Evolutionary conservation across 2,888 invertebrate genomes (phyloP).

Genomic region (Amphipyra berbera): DNA sequence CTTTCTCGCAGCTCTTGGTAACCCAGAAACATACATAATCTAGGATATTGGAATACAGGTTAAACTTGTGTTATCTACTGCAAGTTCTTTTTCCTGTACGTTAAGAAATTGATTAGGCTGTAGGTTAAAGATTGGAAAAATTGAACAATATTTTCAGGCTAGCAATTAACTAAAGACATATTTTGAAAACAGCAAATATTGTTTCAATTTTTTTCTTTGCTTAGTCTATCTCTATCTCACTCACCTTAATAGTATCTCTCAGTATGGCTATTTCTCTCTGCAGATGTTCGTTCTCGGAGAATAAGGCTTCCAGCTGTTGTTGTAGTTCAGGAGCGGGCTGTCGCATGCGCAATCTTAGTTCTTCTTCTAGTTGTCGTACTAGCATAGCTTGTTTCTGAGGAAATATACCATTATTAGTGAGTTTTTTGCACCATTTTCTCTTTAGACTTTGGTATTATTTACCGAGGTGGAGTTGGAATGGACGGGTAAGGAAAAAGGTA

Average conservation of each 20-base stretch:
- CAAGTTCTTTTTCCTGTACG: neutral
- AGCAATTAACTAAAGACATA: too few species aligned
- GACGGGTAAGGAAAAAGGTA: too few species aligned
- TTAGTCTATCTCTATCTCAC: too few species aligned
- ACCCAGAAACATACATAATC: slow-evolving; percentile 9
- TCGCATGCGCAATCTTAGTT: slow-evolving; percentile 95
- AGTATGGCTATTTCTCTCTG: slow-evolving; percentile 97
- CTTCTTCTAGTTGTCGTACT: slow-evolving; percentile 97
- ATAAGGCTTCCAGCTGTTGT: slow-evolving; percentile 97
- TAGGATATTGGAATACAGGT: neutral
- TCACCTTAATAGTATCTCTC: slow-evolving; percentile 96
- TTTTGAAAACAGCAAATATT: too few species aligned
- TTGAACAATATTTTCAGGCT: too few species aligned
- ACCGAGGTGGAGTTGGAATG: neutral
- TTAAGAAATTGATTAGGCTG: too few species aligned
- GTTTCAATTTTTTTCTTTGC: too few species aligned
- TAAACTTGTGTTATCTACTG: slow-evolving; percentile 7
- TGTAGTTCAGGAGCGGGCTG: slow-evolving; percentile 97
- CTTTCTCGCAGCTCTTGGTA: slow-evolving; percentile 11
- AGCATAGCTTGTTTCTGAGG: slow-evolving; percentile 98
- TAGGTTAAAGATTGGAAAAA: too few species aligned
- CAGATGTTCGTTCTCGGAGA: slow-evolving; percentile 98
- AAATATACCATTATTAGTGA: slow-evolving; percentile 46
- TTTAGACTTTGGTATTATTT: neutral
- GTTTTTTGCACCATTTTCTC: neutral